Conservation (phyloP, 2,113 vertebrate species). For the Pterocles burchelli region DNA sequence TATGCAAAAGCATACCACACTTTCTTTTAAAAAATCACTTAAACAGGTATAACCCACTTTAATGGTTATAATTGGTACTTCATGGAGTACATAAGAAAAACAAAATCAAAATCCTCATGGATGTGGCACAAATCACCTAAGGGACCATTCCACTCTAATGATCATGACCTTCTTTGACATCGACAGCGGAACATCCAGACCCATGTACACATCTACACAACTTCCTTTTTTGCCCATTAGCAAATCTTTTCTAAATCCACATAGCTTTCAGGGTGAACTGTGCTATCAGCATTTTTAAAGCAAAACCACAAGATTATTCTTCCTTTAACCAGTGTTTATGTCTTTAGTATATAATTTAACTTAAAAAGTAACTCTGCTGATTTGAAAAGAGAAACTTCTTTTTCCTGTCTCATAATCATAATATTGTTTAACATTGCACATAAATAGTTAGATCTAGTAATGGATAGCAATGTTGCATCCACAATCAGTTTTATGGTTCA, state of each 20-base stretch:
- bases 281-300: background rate
- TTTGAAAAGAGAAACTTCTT: background rate
- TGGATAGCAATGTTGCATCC: background rate
- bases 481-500: background rate
- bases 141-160: background rate
- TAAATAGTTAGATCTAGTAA: background rate
- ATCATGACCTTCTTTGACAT: background rate
- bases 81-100: background rate
- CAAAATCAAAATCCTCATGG: background rate
- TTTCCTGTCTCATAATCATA: background rate
- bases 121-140: background rate
- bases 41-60: background rate
- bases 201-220: background rate
- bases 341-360: background rate
- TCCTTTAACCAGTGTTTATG: background rate
- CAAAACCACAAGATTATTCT: background rate
- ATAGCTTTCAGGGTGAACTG: background rate
- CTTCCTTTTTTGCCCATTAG: background rate
- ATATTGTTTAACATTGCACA: background rate
- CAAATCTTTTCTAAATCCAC: background rate
- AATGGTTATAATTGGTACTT: background rate
- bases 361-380: background rate
- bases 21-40: background rate
- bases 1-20: background rate
- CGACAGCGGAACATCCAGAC: background rate